Evolutionary conservation across 2,113 vertebrate species (phyloP).

Genomic region (Austrofundulus limnaeus): DNA sequence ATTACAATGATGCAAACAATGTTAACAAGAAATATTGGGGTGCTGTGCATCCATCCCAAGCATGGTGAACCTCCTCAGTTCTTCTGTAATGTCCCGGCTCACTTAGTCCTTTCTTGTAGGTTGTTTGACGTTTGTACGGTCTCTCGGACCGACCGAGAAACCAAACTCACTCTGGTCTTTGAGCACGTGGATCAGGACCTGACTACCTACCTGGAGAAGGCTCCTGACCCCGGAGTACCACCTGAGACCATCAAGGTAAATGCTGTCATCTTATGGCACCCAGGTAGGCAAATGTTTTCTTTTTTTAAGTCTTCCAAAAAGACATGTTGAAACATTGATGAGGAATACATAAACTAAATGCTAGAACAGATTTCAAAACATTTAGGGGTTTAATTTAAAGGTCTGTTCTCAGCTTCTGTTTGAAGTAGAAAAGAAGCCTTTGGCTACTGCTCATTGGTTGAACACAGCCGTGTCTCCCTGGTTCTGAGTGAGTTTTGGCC

Average conservation of each 20-base stretch:
- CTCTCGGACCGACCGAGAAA: slow-evolving; percentile 96
- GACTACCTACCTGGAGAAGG: slow-evolving; percentile 98
- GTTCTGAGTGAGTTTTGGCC: slow-evolving; percentile 39
- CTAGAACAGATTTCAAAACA: not conserved
- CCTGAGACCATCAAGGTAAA: slow-evolving; percentile 96
- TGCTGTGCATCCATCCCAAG: not conserved
- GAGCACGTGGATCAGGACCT: slow-evolving; percentile 99
- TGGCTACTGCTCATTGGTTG: slow-evolving; percentile 35
- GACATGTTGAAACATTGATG: not conserved
- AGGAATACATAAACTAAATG: not conserved
- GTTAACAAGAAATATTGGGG: too few relatives aligned
- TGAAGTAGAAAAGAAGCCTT: slow-evolving; percentile 26
- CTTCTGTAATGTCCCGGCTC: too few relatives aligned
- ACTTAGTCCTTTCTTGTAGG: slow-evolving; percentile 72
- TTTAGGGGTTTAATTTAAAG: not conserved
- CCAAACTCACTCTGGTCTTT: slow-evolving; percentile 96
- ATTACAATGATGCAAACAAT: slow-evolving; percentile 29
- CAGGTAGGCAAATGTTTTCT: not conserved
- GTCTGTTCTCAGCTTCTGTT: slow-evolving; percentile 13
- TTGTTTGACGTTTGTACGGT: slow-evolving; percentile 98
- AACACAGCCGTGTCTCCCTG: slow-evolving; percentile 31
- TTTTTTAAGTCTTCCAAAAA: not conserved
- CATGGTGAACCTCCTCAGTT: too few relatives aligned
- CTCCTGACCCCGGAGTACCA: slow-evolving; percentile 95
- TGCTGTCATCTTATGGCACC: slow-evolving; percentile 22